phyloP scores from a whole-genome alignment of 2,113 vertebrate genomes.

The Cyanocitta stelleri region DNA sequence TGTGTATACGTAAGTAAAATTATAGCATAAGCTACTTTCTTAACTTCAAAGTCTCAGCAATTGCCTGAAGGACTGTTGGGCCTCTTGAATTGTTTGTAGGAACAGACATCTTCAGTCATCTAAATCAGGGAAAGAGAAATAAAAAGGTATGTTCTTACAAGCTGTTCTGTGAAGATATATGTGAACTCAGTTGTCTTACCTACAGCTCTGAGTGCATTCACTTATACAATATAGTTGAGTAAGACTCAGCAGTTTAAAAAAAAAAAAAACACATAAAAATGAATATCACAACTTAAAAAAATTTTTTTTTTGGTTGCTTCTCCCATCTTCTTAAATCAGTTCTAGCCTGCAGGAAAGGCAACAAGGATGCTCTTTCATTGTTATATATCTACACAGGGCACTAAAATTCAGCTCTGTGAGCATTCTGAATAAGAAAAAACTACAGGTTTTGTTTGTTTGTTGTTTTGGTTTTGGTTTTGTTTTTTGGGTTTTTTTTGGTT shows the following conservation, averaged over 20 bases:
- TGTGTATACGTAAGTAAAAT: background rate
- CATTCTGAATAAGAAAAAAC: background rate
- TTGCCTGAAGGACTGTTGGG: background rate
- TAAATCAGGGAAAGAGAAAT: background rate
- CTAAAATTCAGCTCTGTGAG: background rate
- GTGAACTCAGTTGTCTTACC: background rate
- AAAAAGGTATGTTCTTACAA: background rate
- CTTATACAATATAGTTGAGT: background rate
- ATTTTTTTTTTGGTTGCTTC: background rate
- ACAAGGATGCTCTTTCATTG: background rate
- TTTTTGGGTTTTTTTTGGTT: background rate
- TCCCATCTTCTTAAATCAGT: background rate
- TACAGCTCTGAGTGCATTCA: background rate
- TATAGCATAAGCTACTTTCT: background rate
- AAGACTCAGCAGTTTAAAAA: background rate
- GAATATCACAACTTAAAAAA: background rate
- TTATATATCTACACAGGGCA: background rate
- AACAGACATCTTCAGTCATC: background rate
- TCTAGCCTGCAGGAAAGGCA: background rate
- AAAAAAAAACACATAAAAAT: background rate
- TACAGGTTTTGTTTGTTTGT: background rate
- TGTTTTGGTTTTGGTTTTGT: background rate
- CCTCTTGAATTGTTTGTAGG: background rate
- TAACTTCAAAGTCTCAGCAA: background rate
- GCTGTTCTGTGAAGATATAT: background rate